Base-by-base conservation (phyloP, 2,797 vertebrate genomes). In the Parambassis ranga region DNA sequence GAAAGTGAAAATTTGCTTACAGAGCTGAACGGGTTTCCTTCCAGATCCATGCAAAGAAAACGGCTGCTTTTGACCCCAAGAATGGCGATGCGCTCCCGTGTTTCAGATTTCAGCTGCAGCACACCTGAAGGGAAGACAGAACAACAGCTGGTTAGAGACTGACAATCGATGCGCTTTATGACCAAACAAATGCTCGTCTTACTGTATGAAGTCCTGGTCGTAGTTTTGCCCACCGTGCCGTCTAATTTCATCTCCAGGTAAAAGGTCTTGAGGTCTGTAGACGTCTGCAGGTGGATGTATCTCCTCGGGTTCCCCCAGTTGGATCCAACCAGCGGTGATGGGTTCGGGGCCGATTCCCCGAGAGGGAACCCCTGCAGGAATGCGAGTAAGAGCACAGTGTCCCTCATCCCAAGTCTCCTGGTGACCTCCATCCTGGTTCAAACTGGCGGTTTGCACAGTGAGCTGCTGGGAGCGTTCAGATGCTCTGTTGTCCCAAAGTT, bases 241-340 rank as follows among this genome's bases (percentile, higher is more conserved):
- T 95, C 94, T 1, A 90, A 61, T 0, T 90, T 92, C 88, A 99
- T 97, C 76, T 97, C 96, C 77, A 99, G 87, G 84, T 98, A 98
- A 90, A 94, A 95, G 90, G 94, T 97, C 89, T 85, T 94, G 38
- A 89, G 89, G 68, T 92, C 92, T 16, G 94, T 94, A 53, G 94
- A 93, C 0, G 96, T 97, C 84, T 98, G 96, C 79, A 99, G 93
- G 86, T 99, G 97, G 19, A 92, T 76, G 76, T 95, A 94, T 75
- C 52, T 89, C 60, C 94, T 91, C 44, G 92, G 92, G 36, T 89
- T 94, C 0, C 94, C 93, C 96, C 95, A 97, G 89, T 85, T 93
- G 77, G 94, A 92, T 49, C 87, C 87, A 4, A 95, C 89, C 72
- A 98, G 87, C 0, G 96, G 96, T 13, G 97, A 98, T 3, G 89